Evolutionary conservation across 1,140 invertebrate species (phyloP).

Genomic region (Uloborus diversus): DNA sequence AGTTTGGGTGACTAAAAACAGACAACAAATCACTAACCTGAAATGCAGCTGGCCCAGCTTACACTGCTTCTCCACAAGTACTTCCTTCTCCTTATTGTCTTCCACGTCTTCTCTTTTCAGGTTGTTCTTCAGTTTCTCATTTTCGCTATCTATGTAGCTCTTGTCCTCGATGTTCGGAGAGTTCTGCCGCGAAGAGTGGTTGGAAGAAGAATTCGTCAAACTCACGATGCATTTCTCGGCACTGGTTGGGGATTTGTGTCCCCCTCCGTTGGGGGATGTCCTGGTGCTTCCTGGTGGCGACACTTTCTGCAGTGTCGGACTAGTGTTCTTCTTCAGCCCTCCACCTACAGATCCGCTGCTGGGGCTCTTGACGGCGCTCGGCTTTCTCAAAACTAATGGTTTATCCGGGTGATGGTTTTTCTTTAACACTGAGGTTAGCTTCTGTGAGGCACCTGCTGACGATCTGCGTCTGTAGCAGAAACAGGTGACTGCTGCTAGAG

Average conservation of each 20-base stretch:
- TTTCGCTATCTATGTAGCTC: conserved; percentile 66
- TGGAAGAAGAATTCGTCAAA: background rate
- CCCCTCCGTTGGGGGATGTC: background rate
- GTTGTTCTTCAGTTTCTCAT: conserved; percentile 64
- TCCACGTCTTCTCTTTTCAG: conserved; percentile 71
- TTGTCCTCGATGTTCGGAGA: conserved; percentile 39
- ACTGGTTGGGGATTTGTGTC: conserved; percentile 15
- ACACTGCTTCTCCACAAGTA: conserved; percentile 65
- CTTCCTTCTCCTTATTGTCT: conserved; percentile 59
- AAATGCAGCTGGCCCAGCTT: conserved; percentile 87
- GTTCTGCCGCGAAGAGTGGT: conserved; percentile 30
- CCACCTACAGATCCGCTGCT: conserved; percentile 70
- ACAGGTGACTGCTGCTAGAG: conserved; percentile 71
- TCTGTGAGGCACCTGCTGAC: background rate
- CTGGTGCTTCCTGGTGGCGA: conserved; percentile 58
- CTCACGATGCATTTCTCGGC: conserved; percentile 15
- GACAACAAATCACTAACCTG: too few species aligned
- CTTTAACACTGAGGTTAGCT: conserved; percentile 31
- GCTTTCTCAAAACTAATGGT: conserved; percentile 72
- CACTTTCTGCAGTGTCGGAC: conserved; percentile 74
- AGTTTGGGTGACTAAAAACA: too few species aligned
- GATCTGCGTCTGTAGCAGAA: conserved; percentile 69
- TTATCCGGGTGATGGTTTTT: conserved; percentile 64
- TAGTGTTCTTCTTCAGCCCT: conserved; percentile 84
- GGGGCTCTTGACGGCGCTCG: conserved; percentile 75